A percentile compares a stretch with the other conserved stretches of the same genome.
Evolutionary conservation across 2,888 invertebrate genomes (phyloP).

Genomic region (Blera fallax): DNA sequence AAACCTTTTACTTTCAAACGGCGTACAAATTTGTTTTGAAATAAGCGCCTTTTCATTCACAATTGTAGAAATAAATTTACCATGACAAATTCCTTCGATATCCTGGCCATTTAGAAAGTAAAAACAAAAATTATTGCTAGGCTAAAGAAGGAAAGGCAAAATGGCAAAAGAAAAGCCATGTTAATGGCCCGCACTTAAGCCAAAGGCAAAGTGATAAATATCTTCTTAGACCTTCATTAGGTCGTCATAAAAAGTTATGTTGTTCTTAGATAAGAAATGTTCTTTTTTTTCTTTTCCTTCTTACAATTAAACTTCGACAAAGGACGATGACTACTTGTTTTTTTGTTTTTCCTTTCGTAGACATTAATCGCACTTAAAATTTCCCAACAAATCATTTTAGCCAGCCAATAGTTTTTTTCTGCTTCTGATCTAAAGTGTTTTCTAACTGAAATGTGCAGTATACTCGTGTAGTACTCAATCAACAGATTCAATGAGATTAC

Average conservation of each 20-base stretch:
- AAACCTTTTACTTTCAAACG: neutral
- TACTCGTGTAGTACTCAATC: too few species aligned
- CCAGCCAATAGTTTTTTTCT: neutral
- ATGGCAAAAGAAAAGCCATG: constrained; percentile 25
- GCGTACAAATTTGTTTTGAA: neutral
- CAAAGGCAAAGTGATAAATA: constrained; percentile 44
- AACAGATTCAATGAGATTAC: too few species aligned
- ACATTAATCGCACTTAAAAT: neutral
- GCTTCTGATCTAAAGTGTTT: neutral
- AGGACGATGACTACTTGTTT: neutral
- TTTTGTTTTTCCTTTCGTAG: neutral
- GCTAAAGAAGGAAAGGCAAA: neutral
- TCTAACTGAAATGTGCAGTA: neutral
- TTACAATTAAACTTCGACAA: neutral
- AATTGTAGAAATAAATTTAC: constrained; percentile 9
- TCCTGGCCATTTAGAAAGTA: neutral
- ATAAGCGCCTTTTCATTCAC: neutral
- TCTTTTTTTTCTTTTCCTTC: neutral
- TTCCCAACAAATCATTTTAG: neutral
- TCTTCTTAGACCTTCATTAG: constrained; percentile 39
- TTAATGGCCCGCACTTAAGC: constrained; percentile 42
- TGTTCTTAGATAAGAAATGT: neutral
- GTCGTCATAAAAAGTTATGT: constrained; percentile 24
- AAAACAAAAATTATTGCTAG: neutral
- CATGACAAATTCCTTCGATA: constrained; percentile 8